Evolutionary conservation across 2,888 invertebrate genomes (phyloP).

Genomic region (Papilio gigon): DNA sequence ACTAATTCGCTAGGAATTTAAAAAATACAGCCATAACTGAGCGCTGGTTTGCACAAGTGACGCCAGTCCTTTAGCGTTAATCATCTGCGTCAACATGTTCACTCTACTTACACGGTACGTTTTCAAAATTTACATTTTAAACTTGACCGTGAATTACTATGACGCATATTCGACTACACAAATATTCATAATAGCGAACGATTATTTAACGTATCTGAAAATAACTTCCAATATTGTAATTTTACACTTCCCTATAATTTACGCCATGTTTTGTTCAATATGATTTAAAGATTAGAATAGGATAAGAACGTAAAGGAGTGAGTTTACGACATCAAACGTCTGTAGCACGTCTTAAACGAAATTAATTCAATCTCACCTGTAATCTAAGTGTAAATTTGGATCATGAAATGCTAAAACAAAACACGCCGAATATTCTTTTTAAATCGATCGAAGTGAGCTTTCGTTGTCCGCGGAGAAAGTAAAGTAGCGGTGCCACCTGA

Average conservation of each 20-base stretch:
- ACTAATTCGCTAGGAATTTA: constrained; percentile 5
- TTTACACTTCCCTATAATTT: no score
- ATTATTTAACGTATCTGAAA: not conserved
- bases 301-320: not conserved
- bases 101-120: constrained; percentile 26
- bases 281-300: not conserved
- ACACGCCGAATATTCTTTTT: constrained; percentile 56
- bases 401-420: constrained; percentile 45
- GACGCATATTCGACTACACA: not conserved
- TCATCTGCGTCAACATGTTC: constrained; percentile 64
- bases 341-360: constrained; percentile 7
- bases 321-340: constrained; percentile 3
- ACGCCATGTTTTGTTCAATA: no score
- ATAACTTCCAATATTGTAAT: no score
- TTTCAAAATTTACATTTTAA: constrained; percentile 30
- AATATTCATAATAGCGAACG: not conserved
- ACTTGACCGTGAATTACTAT: constrained; percentile 33
- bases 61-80: constrained; percentile 51
- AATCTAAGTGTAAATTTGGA: constrained; percentile 27
- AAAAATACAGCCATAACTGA: constrained; percentile 2
- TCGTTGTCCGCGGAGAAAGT: constrained; percentile 64
- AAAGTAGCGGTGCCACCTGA: constrained; percentile 67
- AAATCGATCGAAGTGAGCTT: constrained; percentile 62
- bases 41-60: constrained; percentile 9
- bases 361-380: constrained; percentile 32